Base-by-base conservation (phyloP, 2,113 vertebrate species). In the Amphiprion percula region DNA sequence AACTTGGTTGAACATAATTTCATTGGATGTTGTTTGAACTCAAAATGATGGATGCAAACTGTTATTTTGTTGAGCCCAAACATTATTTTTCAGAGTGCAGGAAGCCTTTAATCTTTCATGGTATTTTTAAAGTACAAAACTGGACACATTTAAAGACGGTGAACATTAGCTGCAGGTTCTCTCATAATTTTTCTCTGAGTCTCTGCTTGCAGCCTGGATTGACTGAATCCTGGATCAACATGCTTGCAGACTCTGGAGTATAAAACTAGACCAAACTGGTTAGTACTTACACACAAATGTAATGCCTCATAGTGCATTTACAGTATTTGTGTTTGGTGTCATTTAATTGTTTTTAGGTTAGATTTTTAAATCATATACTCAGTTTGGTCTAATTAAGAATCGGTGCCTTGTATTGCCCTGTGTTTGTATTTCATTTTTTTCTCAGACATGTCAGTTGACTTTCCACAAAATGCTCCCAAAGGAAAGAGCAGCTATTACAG, bases 391-490 rank as follows among this genome's bases (percentile, higher is more conserved):
- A 37, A 28, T 76, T 17, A 21, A 17, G 49, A 68, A 14, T 0
- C 24, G n/a, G 1, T 21, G 21, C 21, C 21, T 21, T 21, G 21
- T 21, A 21, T 21, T 33, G 24, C 55, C 60, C 41, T 30, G 26
- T 5, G 1, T 52, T 44, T 44, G 4, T 1, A 53, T 52, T 65
- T 28, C 10, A 21, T 8, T 8, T 49, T 15, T 39, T 28, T n/a
- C 5, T 8, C 0, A 6, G 10, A 17, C 19, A 60, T n/a, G 23
- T 68, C 19, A 41, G 64, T 19, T 75, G 30, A 64, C 47, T 82
- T 63, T 82, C 54, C 4, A 50, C n/a, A 75, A 72, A 85, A 75
- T 9, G 17, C 19, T 68, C 44, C 62, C 62, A 49, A 21, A 63
- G 44, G 23, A 68, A 61, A 63, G 16, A 39, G 10, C 3, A 21